Percentiles rank a stretch among this genome's conserved stretches.
These are phyloP conservation scores for Peromyscus attwateri DNA, from an alignment of 2,797 vertebrate species.

Conservation along the genomic window DNA sequence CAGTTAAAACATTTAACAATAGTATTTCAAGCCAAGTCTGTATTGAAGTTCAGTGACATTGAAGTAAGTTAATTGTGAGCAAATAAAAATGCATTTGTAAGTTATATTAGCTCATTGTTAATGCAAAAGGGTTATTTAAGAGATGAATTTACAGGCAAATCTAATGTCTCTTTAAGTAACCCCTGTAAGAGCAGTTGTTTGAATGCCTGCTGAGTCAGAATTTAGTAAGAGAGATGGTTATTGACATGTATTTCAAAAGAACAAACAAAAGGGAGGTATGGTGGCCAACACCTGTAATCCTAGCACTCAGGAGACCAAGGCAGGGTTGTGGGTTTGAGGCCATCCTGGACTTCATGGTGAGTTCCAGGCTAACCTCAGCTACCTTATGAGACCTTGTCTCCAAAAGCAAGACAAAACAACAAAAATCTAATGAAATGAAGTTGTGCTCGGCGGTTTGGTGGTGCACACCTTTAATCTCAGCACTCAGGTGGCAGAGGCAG, in stretches of 20 bases:
- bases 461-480: neutral
- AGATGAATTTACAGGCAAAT: conserved; percentile 65
- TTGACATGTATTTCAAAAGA: neutral
- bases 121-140: conserved; percentile 67
- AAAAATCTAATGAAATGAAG: neutral
- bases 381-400: neutral
- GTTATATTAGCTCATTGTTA: conserved; percentile 56
- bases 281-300: neutral
- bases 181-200: neutral
- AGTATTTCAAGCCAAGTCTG: conserved; percentile 76
- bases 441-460: neutral
- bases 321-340: neutral
- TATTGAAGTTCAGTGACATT: conserved; percentile 78
- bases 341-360: neutral
- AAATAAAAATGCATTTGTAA: conserved; percentile 73
- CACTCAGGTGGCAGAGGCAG: neutral
- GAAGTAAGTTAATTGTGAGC: conserved; percentile 71
- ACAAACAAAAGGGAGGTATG: neutral
- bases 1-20: conserved; percentile 85
- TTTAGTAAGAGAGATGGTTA: neutral
- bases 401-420: neutral
- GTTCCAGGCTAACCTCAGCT: neutral
- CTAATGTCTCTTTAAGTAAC: conserved; percentile 19
- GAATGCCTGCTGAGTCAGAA: neutral
- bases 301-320: neutral